Evolutionary conservation across 1,140 invertebrate species (phyloP).

Genomic region (Hormaphis cornu): DNA sequence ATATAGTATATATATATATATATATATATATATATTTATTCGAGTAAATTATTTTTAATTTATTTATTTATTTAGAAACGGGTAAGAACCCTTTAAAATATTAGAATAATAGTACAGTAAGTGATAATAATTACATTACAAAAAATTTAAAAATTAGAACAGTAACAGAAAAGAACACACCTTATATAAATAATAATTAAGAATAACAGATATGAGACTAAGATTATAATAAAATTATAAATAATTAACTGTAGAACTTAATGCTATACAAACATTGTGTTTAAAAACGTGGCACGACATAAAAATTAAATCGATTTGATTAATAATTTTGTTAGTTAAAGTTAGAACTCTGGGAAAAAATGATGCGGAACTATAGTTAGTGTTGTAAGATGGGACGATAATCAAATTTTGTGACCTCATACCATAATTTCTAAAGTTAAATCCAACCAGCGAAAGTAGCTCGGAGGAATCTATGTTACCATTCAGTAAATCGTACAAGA

Average conservation of each 20-base stretch:
- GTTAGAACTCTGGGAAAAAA: neutral
- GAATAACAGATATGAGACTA: no score
- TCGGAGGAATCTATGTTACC: neutral
- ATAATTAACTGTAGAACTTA: neutral
- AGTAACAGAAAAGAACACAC: no score
- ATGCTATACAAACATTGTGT: neutral
- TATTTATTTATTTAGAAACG: no score
- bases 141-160: no score
- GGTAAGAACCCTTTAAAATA: no score
- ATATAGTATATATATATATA: no score
- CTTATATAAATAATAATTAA: no score
- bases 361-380: neutral
- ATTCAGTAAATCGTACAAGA: neutral
- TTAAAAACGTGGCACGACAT: neutral
- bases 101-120: no score
- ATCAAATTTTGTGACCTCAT: neutral
- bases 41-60: no score
- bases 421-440: neutral
- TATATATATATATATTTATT: no score
- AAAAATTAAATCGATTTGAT: neutral
- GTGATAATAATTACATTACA: no score
- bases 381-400: neutral
- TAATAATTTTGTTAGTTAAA: neutral
- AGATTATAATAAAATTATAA: neutral
- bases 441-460: neutral